Evolutionary conservation across 2,797 vertebrate genomes (phyloP), one percentile per base, ranked within the genome.

Genomic region (Cynopterus sphinx): DNA sequence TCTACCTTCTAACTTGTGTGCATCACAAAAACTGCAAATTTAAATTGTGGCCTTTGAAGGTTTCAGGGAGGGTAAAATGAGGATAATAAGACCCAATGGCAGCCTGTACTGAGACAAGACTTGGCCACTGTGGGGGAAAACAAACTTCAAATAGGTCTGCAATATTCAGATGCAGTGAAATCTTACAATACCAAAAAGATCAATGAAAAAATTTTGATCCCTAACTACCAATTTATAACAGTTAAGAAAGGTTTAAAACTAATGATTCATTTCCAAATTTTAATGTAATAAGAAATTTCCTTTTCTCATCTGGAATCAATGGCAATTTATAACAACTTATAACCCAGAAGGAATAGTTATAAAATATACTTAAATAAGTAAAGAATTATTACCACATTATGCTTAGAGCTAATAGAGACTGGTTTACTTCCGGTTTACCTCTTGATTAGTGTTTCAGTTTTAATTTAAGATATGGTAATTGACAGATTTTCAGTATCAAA

Each of bases 221-320:
- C 8, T 78, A 71, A 63, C 33, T 39, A 70, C 19, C 59, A 9
- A 61, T 10, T 28, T 28, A 51, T 0, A 19, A 53, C 59, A 43
- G 77, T 65, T 55, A 65, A 79, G 55, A 85, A 59, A 68, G 22
- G 33, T 26, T 63, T 65, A 94, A 70, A 61, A 83, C 36, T 49
- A 82, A 83, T 67, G 49, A 83, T 49, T 65, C 26, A 89, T 59
- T 75, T 77, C 51, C 43, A 94, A 85, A 36, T 55, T 94, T 90
- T 78, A 90, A 78, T 15, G n/a, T 39, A 78, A 28, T 41, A 61
- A 85, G 31, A 90, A 63, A 43, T 61, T 39, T 68, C 51, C 4
- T 84, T 63, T 94, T 61, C 43, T 90, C 71, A 13, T 55, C 43
- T 24, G 57, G 24, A 79, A 86, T 61, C 65, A 63, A 55, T 79